Evolutionary conservation across 2,113 vertebrate genomes (phyloP).

Genomic region (Cheilinus undulatus): DNA sequence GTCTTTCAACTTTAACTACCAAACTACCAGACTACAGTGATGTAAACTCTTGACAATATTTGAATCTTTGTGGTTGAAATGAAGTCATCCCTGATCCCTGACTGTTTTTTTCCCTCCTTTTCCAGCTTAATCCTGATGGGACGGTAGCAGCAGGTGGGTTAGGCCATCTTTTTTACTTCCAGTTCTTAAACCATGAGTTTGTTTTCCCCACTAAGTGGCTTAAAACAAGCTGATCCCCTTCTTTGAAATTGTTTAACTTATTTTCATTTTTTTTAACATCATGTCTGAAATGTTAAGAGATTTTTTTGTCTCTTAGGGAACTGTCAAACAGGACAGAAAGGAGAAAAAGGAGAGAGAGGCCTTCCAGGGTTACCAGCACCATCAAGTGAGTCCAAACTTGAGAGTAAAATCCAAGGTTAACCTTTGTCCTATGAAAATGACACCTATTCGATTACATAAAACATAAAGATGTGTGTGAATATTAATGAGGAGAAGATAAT

Average conservation of each 20-base stretch:
- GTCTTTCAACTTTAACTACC: too few relatives aligned
- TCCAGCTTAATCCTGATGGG: conserved; percentile 70
- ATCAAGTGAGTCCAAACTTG: conserved; percentile 79
- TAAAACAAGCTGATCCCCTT: too few relatives aligned
- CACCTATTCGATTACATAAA: too few relatives aligned
- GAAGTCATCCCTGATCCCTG: background rate
- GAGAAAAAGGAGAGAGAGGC: conserved; percentile 92
- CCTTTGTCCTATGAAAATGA: background rate
- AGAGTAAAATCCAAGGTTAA: background rate
- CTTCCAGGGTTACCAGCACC: conserved; percentile 87
- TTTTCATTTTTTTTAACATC: background rate
- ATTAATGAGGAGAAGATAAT: too few relatives aligned
- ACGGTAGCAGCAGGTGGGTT: conserved; percentile 55
- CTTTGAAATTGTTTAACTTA: too few relatives aligned
- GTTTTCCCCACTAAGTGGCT: background rate
- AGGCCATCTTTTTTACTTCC: background rate
- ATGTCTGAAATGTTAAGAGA: background rate
- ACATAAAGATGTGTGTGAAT: too few relatives aligned
- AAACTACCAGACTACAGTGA: too few relatives aligned
- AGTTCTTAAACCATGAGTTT: background rate
- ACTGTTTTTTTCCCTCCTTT: conserved; percentile 34
- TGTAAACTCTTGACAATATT: too few relatives aligned
- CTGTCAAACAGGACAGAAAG: conserved; percentile 83
- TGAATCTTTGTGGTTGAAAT: background rate
- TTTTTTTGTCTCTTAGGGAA: conserved; percentile 54